Evolutionary conservation across 2,797 vertebrate genomes (phyloP).

Genomic region (Lophius americanus): DNA sequence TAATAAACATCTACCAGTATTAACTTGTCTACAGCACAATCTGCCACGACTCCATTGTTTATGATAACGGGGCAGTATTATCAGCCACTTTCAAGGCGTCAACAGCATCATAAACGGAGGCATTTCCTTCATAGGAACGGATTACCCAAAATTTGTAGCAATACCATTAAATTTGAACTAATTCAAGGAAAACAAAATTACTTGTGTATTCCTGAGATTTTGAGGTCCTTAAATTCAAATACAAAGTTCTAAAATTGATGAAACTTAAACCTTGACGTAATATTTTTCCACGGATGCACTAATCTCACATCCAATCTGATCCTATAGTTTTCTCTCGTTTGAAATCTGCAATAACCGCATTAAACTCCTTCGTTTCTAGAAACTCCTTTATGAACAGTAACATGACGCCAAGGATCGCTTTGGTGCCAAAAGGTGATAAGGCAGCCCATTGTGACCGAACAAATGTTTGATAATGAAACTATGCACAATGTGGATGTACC

Average conservation of each 20-base stretch:
- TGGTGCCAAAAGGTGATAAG: neutral
- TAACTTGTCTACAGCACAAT: slow-evolving; percentile 45
- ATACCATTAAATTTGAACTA: slow-evolving; percentile 32
- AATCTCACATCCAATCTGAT: neutral
- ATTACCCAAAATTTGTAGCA: slow-evolving; percentile 46
- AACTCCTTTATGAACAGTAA: neutral
- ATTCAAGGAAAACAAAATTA: slow-evolving; percentile 17
- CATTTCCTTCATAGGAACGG: slow-evolving; percentile 61
- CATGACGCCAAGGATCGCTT: neutral
- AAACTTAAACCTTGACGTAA: neutral
- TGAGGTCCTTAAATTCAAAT: slow-evolving; percentile 1
- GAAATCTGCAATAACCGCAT: neutral
- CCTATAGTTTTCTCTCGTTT: neutral
- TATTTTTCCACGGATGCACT: no score
- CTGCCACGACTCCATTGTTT: slow-evolving; percentile 48
- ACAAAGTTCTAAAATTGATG: neutral
- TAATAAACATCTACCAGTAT: slow-evolving; percentile 62
- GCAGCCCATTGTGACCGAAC: neutral
- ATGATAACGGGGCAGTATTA: slow-evolving; percentile 51
- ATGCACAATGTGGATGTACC: neutral
- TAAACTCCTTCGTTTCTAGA: neutral
- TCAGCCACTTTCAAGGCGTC: slow-evolving; percentile 36
- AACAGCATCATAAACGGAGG: slow-evolving; percentile 57
- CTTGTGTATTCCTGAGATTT: neutral
- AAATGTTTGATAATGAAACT: neutral